Percentiles rank a stretch among this genome's conserved stretches.
Conservation (phyloP, 2,797 vertebrate species). For the Peromyscus melanophrys region DNA sequence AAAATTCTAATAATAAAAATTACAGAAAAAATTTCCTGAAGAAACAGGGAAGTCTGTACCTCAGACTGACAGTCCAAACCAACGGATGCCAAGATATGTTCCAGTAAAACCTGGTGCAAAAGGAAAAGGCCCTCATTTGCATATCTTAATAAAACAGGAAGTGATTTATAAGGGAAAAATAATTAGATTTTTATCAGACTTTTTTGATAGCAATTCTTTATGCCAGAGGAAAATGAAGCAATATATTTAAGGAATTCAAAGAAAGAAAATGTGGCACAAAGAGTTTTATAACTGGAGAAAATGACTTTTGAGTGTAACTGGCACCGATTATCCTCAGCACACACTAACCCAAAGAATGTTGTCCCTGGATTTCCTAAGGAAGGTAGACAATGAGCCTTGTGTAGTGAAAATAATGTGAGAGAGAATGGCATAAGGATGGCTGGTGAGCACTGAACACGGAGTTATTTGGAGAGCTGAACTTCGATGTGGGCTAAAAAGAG, state of each 20-base stretch:
- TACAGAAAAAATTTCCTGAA: constrained; percentile 1
- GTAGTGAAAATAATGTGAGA: neutral
- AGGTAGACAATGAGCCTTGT: neutral
- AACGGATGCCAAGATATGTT: neutral
- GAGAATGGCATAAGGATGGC: neutral
- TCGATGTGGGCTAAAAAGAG: neutral
- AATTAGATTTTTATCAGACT: constrained; percentile 11
- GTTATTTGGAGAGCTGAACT: neutral
- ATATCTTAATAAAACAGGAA: constrained; percentile 21
- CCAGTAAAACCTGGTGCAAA: neutral
- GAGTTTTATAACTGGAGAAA: constrained; percentile 44
- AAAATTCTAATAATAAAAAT: constrained; percentile 32
- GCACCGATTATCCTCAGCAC: neutral
- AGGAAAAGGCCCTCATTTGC: neutral
- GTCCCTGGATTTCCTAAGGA: neutral
- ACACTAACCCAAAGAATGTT: neutral
- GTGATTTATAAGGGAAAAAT: constrained; percentile 39
- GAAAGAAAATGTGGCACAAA: constrained; percentile 29
- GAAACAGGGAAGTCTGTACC: neutral
- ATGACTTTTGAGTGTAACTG: neutral
- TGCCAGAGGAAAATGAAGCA: constrained; percentile 7
- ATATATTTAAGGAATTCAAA: constrained; percentile 16
- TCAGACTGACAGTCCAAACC: neutral
- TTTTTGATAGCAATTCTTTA: neutral
- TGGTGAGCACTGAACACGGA: neutral